These are phyloP conservation scores for Machimus rusticus DNA, from an alignment of 2,888 invertebrate species.

Conservation along the genomic window DNA sequence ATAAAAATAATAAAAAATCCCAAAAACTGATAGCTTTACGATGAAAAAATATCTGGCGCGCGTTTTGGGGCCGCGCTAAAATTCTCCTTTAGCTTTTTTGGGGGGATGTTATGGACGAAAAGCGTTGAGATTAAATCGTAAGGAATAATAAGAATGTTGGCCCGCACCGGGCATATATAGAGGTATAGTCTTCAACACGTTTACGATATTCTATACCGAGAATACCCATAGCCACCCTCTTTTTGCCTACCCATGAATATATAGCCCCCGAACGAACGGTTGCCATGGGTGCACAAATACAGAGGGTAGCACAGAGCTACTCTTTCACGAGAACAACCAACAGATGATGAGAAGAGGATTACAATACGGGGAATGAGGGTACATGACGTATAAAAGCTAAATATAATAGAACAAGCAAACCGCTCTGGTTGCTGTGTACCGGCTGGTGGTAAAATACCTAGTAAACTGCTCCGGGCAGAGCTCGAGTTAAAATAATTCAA, in stretches of 20 bases:
- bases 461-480: conserved; percentile 21
- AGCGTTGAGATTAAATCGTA: background rate
- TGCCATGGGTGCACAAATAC: conserved; percentile 36
- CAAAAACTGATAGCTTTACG: background rate
- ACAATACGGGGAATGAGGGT: conserved; percentile 35
- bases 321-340: conserved; percentile 22
- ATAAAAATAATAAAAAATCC: background rate
- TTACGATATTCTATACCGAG: background rate
- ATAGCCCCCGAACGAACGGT: conserved; percentile 16
- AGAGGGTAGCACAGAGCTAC: conserved; percentile 9
- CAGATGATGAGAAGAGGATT: conserved; percentile 27
- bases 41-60: background rate
- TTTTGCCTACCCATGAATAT: conserved; percentile 22
- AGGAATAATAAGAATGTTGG: conserved; percentile 7
- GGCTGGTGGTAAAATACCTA: conserved; percentile 33
- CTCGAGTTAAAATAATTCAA: conserved; percentile 23
- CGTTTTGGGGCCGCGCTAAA: background rate
- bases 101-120: background rate
- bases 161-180: background rate
- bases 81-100: background rate
- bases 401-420: conserved; percentile 34
- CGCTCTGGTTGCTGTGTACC: conserved; percentile 34
- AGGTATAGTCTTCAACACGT: background rate
- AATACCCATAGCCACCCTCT: conserved; percentile 21
- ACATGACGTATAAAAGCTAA: conserved; percentile 38